Conservation (phyloP, 2,113 vertebrate species). For the Thinocorus orbignyianus region DNA sequence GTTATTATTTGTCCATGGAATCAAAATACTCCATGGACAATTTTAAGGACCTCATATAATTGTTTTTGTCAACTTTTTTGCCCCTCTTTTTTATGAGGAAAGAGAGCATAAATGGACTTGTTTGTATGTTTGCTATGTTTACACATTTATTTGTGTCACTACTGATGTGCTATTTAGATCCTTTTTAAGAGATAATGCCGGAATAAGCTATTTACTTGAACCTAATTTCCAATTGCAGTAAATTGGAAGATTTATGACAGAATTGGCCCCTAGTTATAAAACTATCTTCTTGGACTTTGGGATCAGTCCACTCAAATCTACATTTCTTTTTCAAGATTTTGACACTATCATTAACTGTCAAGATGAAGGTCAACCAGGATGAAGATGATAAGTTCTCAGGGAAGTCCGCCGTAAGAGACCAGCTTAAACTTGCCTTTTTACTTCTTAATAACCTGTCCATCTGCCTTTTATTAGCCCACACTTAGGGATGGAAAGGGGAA, state of each 20-base stretch:
- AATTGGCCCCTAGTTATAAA: background rate
- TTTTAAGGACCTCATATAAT: background rate
- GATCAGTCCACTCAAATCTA: background rate
- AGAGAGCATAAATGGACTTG: background rate
- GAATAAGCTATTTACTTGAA: background rate
- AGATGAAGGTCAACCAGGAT: background rate
- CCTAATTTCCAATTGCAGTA: background rate
- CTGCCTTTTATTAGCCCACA: background rate
- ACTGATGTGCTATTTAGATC: background rate
- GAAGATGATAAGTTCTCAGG: background rate
- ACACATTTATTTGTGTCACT: background rate
- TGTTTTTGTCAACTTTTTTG: background rate
- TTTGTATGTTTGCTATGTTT: background rate
- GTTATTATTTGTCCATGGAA: constrained; percentile 8
- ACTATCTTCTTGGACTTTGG: background rate
- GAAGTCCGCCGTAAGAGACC: background rate
- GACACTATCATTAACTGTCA: background rate
- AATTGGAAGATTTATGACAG: background rate
- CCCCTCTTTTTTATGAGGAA: background rate
- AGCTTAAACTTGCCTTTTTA: background rate
- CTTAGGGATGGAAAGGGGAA: background rate
- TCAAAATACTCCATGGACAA: background rate
- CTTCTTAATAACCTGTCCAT: background rate
- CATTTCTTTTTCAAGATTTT: background rate
- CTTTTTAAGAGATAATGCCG: background rate